Evolutionary conservation across 1,140 invertebrate genomes (phyloP).

Genomic region (Aricia agestis): DNA sequence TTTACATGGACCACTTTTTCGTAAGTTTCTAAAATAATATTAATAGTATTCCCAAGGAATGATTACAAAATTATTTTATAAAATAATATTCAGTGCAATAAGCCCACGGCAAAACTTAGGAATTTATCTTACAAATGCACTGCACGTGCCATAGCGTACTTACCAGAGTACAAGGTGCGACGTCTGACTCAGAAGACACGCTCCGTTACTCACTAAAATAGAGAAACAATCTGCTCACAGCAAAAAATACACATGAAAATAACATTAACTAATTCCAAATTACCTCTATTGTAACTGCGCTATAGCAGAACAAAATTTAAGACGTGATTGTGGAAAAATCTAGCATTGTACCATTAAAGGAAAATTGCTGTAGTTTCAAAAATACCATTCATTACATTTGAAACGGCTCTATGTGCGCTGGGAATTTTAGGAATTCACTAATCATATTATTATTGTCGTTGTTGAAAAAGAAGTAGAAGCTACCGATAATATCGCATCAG

Average conservation of each 20-base stretch:
- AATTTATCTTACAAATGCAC: neutral
- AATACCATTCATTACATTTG: too few species aligned
- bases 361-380: too few species aligned
- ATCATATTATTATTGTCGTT: too few species aligned
- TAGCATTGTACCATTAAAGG: too few species aligned
- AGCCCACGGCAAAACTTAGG: neutral
- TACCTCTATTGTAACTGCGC: neutral
- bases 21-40: too few species aligned
- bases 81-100: neutral
- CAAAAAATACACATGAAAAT: constrained; percentile 7
- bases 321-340: neutral
- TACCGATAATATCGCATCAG: neutral
- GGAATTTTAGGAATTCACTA: too few species aligned
- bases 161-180: neutral
- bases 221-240: neutral
- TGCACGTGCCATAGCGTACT: neutral
- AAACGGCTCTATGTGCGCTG: too few species aligned
- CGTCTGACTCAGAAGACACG: neutral
- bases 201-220: constrained; percentile 12
- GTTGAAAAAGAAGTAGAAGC: neutral
- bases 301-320: neutral
- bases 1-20: too few species aligned
- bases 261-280: neutral
- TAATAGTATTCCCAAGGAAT: too few species aligned
- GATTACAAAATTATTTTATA: too few species aligned